Percentiles rank a stretch among this genome's conserved stretches.
Conservation (phyloP, 2,797 vertebrate species). For the Odontamblyopus rebecca region DNA sequence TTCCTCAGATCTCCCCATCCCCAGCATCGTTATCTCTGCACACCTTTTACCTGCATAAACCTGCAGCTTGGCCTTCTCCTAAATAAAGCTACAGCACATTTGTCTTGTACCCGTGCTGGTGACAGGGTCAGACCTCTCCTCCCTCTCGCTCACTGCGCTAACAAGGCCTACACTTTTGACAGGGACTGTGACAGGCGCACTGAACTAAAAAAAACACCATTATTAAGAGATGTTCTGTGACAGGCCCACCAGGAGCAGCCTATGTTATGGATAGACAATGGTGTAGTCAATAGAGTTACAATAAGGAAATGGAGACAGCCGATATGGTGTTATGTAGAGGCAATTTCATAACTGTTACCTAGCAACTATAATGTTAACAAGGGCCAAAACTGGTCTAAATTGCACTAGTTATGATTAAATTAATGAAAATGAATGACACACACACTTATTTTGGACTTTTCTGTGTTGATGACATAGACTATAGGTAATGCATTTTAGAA, state of each 20-base stretch:
- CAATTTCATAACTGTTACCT: no score
- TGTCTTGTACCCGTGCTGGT: constrained; percentile 19
- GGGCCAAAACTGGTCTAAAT: no score
- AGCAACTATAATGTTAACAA: no score
- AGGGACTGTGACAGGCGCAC: constrained; percentile 23
- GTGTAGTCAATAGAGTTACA: neutral
- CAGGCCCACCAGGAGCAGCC: constrained; percentile 8
- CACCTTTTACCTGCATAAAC: neutral
- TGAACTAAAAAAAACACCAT: constrained; percentile 30
- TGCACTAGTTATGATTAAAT: no score
- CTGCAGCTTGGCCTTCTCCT: neutral
- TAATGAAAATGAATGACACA: no score
- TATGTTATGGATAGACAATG: neutral
- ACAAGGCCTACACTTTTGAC: constrained; percentile 32
- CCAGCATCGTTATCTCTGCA: constrained; percentile 9
- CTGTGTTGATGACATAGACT: no score
- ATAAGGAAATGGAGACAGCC: neutral
- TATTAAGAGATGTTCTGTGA: constrained; percentile 17
- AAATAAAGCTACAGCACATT: neutral
- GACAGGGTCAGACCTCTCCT: constrained; percentile 41
- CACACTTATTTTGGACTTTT: no score
- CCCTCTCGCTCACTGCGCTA: constrained; percentile 28
- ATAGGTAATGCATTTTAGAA: no score
- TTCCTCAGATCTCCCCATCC: neutral
- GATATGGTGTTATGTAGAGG: neutral